Conservation (phyloP, 1,140 invertebrate genomes). For the Tetramorium alpestre region DNA sequence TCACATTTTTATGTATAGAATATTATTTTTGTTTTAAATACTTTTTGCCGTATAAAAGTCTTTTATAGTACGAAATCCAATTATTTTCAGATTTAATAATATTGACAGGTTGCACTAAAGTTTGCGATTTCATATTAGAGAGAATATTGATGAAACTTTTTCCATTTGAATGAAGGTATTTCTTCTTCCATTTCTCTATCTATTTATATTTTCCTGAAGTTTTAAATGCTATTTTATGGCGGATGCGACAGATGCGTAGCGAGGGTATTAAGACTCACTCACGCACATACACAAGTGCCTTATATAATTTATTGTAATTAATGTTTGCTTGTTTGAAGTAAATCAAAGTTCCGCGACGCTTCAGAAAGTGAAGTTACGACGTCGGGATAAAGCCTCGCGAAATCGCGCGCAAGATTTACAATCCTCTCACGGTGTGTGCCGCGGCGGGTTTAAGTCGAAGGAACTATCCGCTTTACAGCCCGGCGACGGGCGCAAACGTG, state of each 20-base stretch:
- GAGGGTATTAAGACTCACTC: background rate
- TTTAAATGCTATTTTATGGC: background rate
- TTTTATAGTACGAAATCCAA: background rate
- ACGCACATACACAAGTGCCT: too few relatives aligned
- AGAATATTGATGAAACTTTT: background rate
- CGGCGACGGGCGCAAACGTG: slow-evolving; percentile 32
- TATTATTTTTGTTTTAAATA: background rate
- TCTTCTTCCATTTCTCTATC: background rate
- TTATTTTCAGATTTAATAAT: background rate
- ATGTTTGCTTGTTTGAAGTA: slow-evolving; percentile 6
- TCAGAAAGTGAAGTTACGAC: background rate
- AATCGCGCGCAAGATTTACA: slow-evolving; percentile 17
- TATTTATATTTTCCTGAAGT: background rate
- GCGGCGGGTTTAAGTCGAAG: slow-evolving; percentile 21
- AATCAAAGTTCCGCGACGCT: slow-evolving; percentile 13
- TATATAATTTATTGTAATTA: slow-evolving; percentile 31
- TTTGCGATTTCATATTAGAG: background rate
- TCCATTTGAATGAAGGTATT: background rate
- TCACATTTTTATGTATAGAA: background rate
- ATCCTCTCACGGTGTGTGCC: slow-evolving; percentile 13
- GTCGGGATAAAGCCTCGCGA: slow-evolving; percentile 18
- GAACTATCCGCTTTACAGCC: slow-evolving; percentile 34
- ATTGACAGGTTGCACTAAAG: background rate
- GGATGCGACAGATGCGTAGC: background rate
- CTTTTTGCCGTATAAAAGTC: background rate